Evolutionary conservation across 2,113 vertebrate genomes (phyloP).

Genomic region (Petrocephalus microphthalmus): DNA sequence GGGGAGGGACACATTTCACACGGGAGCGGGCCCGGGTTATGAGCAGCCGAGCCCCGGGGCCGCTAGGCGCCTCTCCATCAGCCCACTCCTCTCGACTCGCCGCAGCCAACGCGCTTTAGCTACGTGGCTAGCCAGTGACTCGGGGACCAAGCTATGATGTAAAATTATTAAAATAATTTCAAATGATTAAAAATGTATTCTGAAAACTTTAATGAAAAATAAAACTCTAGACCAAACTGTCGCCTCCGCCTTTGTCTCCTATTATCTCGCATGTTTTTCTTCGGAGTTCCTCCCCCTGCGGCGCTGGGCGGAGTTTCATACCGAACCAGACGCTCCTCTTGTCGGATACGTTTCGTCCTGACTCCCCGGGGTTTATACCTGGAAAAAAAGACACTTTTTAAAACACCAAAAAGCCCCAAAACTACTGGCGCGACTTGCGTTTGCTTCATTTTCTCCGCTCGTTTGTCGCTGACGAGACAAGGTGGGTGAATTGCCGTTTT

Average conservation of each 20-base stretch:
- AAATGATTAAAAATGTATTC: background rate
- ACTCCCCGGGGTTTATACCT: slow-evolving; percentile 67
- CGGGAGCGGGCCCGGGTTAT: background rate
- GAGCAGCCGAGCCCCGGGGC: background rate
- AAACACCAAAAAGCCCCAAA: slow-evolving; percentile 32
- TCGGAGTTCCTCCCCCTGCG: slow-evolving; percentile 75
- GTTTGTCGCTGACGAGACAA: slow-evolving; percentile 29
- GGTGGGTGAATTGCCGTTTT: slow-evolving; percentile 49
- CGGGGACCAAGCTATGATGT: background rate
- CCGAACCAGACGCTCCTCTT: slow-evolving; percentile 74
- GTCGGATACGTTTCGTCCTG: slow-evolving; percentile 69
- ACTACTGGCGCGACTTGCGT: slow-evolving; percentile 17
- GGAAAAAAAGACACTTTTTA: slow-evolving; percentile 47
- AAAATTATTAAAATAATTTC: background rate
- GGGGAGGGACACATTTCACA: background rate
- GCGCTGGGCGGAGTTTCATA: slow-evolving; percentile 75
- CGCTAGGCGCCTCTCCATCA: background rate
- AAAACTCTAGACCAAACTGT: slow-evolving; percentile 33
- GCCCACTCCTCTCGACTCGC: background rate
- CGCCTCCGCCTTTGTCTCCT: slow-evolving; percentile 61
- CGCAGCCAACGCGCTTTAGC: background rate
- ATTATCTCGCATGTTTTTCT: slow-evolving; percentile 55
- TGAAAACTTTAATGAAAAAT: slow-evolving; percentile 1
- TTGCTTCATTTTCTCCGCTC: slow-evolving; percentile 22
- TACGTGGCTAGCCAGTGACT: background rate